Evolutionary conservation across 1,140 invertebrate species (phyloP), one percentile per base, ranked within the genome.

Genomic region (Pachyrhynchus sulphureomaculatus): DNA sequence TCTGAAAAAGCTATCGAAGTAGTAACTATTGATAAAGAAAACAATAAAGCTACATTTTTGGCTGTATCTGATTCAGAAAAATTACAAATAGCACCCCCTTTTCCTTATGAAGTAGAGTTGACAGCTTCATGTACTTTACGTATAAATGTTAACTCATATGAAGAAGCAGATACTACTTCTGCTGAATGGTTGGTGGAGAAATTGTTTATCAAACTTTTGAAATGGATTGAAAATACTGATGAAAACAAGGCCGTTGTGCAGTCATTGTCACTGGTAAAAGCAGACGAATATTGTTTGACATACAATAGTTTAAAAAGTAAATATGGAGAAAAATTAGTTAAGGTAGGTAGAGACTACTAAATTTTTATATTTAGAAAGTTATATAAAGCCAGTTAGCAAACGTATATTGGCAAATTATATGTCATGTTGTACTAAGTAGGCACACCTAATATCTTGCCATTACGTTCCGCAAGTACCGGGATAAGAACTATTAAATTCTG

Each of bases 241-340:
- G 39, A 56, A 10, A 66, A 61, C 45, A 70, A 65, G 60, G 62
- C 75, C 39, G 66, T 79, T n/a, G 73, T 74, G 39, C 76, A 80
- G 42, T 93, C 92, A 1, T 75, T 95, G 18, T 79, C 78, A 45
- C 78, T 92, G 23, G 73, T 96, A 0, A 76, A 83, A 12, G 68
- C 83, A 24, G 86, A 90, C 49, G 79, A 83, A 54, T 96, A 96
- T 75, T 84, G 82, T 69, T 60, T 73, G 29, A 77, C 88, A 21
- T 95, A 95, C 75, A 84, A 86, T 67, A 59, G 83, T 17, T 74
- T 96, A 9, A 96, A 96, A 76, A 66, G 79, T 1, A 93, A 89
- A 74, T 93, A 96, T 83, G 88, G 87, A 2, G 76, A 79, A 62
- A 76, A 86, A 26, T 80, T 95, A 68, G 83, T 89, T 15, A 75